A percentile compares a stretch with the other conserved stretches of the same genome.
Evolutionary conservation across 2,797 vertebrate species (phyloP).

Genomic region (Tiaroga cobitis): DNA sequence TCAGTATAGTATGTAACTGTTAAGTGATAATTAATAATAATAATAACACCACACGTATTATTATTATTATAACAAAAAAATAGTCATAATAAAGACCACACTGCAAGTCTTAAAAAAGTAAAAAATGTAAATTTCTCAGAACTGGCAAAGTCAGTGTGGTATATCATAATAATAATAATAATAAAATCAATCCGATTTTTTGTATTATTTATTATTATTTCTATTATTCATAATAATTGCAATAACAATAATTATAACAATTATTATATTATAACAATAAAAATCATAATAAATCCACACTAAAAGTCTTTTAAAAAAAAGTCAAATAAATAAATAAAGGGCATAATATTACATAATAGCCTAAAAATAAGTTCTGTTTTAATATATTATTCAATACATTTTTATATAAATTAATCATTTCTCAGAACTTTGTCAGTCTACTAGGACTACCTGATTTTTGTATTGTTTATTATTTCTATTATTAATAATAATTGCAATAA

Average conservation of each 20-base stretch:
- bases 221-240: background rate
- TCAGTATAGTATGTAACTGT: background rate
- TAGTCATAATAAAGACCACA: background rate
- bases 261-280: too few relatives aligned
- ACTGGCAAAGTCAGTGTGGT: background rate
- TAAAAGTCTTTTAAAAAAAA: background rate
- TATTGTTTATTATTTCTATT: background rate
- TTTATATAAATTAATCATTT: background rate
- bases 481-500: background rate
- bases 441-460: background rate
- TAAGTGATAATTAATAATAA: background rate
- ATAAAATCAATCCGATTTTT: background rate
- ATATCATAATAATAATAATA: background rate
- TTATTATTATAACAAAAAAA: background rate
- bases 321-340: background rate
- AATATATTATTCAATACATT: background rate
- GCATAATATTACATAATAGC: too few relatives aligned
- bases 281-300: background rate
- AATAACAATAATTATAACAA: background rate
- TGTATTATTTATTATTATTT: background rate
- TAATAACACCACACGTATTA: background rate
- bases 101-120: background rate
- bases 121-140: background rate
- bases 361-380: background rate
- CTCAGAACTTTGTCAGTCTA: background rate